Evolutionary conservation across 2,888 invertebrate genomes (phyloP), one percentile per base, ranked within the genome.

Genomic region (Polydrusus pterygomalis): DNA sequence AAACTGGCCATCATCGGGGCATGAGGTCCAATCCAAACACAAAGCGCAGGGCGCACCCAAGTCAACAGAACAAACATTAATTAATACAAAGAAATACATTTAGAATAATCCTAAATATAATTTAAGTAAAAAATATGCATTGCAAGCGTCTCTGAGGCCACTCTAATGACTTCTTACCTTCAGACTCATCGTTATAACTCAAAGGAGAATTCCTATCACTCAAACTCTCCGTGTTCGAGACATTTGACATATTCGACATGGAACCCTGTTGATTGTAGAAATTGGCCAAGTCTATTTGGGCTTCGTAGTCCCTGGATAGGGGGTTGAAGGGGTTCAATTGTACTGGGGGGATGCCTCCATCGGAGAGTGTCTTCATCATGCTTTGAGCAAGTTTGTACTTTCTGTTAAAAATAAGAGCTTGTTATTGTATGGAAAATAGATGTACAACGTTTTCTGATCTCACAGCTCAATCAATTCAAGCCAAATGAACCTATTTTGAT

Each of bases 341-440:
- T 15, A 47, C 49, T 18, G 77, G 62, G 13, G 80, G 78, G 13
- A 79, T 77, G 8, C 90, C 87, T 1, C 90, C 88, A 13, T 90
- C 89, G 72, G 91, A 90, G 72, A 91, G 89, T 6, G 90, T 90
- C 79, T 91, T 86, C 87, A 86, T 90, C 90, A 89, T 91, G 87
- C 87, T 90, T 83, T 91, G 90, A 3, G 88, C 87, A 78, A 92
- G 87, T 86, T 93, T 92, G 87, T 92, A 94, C 86, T 92, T 95
- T 86, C 95, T 71, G 40, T 13, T 70, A 74, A 18, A 67, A 5
- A 34, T 17, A 11, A 9, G 5, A 30, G 34, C 15, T 11, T 40
- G 34, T 25, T 25, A 25, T n/a, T n/a, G n/a, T n/a, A n/a, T n/a
- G n/a, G n/a, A n/a, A n/a, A n/a, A n/a, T n/a, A n/a, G n/a, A n/a